These are phyloP conservation scores for Dilophus febrilis DNA, from an alignment of 2,888 invertebrate genomes.

Conservation along the genomic window DNA sequence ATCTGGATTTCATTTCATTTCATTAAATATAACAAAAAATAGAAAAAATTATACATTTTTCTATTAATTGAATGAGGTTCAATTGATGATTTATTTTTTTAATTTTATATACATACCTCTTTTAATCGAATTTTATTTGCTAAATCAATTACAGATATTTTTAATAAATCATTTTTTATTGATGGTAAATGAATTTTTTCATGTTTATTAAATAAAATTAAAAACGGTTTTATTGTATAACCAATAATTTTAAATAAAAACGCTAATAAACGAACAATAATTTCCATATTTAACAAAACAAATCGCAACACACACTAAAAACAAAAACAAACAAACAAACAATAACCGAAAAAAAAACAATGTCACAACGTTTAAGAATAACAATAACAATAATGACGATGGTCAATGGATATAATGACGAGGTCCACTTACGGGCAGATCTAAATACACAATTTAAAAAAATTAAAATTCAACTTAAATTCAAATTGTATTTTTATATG, in stretches of 20 bases:
- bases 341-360: no score
- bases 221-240: constrained; percentile 9
- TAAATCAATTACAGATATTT: constrained; percentile 32
- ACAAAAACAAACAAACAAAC: no score
- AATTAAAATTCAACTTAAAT: no score
- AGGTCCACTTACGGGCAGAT: no score
- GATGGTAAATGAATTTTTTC: constrained; percentile 9
- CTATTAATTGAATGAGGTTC: no score
- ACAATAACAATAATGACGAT: no score
- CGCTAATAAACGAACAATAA: constrained; percentile 11
- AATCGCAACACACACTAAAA: no score
- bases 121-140: constrained; percentile 39
- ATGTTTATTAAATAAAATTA: not conserved
- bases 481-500: no score
- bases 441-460: no score
- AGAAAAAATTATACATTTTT: constrained; percentile 1
- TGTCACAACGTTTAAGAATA: no score
- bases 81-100: not conserved
- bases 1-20: constrained; percentile 28
- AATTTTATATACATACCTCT: constrained; percentile 30
- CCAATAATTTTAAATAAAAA: constrained; percentile 11
- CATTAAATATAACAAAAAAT: not conserved
- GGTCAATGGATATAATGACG: no score
- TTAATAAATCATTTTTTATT: constrained; percentile 11
- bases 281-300: constrained; percentile 15